Base-by-base conservation (phyloP, 2,113 vertebrate genomes). In the Antechinus stuartii region DNA sequence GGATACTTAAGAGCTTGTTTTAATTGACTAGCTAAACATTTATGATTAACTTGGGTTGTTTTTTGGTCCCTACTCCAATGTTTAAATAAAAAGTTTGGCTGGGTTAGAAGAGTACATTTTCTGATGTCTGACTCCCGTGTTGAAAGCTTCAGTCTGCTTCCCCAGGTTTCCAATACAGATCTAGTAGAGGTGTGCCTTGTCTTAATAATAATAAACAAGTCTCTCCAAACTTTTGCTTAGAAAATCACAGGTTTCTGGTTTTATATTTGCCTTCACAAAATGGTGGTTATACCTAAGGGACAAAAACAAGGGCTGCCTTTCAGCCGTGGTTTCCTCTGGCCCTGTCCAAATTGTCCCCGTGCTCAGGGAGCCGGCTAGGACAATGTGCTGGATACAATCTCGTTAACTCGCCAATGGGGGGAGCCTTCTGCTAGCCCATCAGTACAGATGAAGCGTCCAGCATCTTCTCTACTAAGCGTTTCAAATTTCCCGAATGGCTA, bases 381-480 rank as follows among this genome's bases (percentile, higher is more conserved):
- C 57, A 61, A 61, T 35, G 57, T 35, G 57, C 27, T 14, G 2
- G 57, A 35, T 14, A 61, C 57, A 30, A 30, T 61, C 27, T 30
- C 57, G 26, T 61, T 61, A 61, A 30, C 12, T 61, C 57, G 57
- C 57, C 57, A 30, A 61, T 30, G 57, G 57, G 27, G 27, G 57
- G 57, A 30, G 57, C 27, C 57, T 61, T 61, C 12, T 1, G 57
- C 27, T 35, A 11, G 2, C 27, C 57, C 57, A 35, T 61, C 27
- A 4, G 27, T 14, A 30, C 8, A 9, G 25, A 10, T 0, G 26
- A 2, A 7, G 27, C 30, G 26, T 14, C 27, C 9, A 11, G 10
- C 57, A 30, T 14, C 57, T 30, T 26, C 57, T 27, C 57, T 49
- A 0, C 49, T 27, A 35, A 14, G 26, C 26, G 8, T 57, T 57